Evolutionary conservation across 1,140 invertebrate genomes (phyloP), one percentile per base, ranked within the genome.

Genomic region (Pseudomyrmex pallidus): DNA sequence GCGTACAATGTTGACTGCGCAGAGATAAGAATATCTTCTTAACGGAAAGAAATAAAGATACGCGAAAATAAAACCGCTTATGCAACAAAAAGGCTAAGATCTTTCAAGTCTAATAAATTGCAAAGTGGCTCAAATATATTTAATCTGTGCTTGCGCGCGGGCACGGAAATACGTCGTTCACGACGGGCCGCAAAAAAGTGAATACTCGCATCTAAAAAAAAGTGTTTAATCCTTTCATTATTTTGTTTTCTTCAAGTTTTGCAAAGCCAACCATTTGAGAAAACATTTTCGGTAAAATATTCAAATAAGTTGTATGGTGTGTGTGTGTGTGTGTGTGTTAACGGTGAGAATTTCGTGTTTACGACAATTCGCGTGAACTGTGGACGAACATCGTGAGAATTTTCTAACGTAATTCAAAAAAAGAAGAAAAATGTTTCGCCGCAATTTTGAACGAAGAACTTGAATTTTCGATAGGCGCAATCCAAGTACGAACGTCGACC

Each of bases 11-110:
- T 44, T 46, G 25, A 77, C 35, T 35, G 25, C 48, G 5, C 1
- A 15, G n/a, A 67, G 62, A 77, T 77, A 56, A 64, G 54, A 48
- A 77, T 77, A 77, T 67, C 62, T 77, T 15, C 25, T 66, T n/a
- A 8, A n/a, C 3, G 25, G 48, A 64, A 64, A 64, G n/a, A 54
- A 76, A 54, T 44, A 10, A 35, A 50, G 25, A 52, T 76, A 35
- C 15, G 25, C 25, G 22, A 54, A 76, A 77, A 66, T 66, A 44
- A 67, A 77, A 13, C 10, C n/a, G 74, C 62, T 67, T 56, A 56
- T 13, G 62, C 62, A 44, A 74, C 46, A 20, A 74, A 76, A 76
- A 76, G n/a, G 52, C 22, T 7, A 54, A 50, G 20, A 52, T 44
- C n/a, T 77, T 44, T 67, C 25, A 63, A 54, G 25, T 44, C 35